A percentile compares a stretch with the other conserved stretches of the same genome.
phyloP scores from a whole-genome alignment of 2,888 invertebrate species.

The Andrena flavipes region DNA sequence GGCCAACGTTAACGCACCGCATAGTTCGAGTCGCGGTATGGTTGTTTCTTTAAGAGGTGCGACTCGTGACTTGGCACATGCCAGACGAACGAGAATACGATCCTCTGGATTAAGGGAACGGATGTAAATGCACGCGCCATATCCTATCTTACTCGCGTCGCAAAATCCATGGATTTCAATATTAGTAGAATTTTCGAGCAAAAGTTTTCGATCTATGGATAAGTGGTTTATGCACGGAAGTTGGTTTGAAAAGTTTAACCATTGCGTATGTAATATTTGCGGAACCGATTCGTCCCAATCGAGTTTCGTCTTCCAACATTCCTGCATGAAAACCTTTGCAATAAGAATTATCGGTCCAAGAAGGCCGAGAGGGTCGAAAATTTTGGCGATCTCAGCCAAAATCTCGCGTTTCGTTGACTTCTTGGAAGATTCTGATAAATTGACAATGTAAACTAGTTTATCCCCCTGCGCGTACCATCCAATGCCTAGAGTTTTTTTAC shows the following conservation, averaged over 20 bases:
- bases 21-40: slow-evolving; percentile 24
- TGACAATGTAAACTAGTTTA: no score
- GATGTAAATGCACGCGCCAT: slow-evolving; percentile 19
- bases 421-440: no score
- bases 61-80: slow-evolving; percentile 35
- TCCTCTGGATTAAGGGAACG: background rate
- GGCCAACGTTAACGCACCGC: background rate
- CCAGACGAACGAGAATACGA: background rate
- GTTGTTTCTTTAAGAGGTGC: slow-evolving; percentile 22
- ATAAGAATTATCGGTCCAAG: no score
- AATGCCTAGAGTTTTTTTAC: no score
- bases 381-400: no score
- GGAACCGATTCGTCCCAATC: no score
- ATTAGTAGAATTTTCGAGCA: slow-evolving; percentile 41
- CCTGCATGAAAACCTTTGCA: no score
- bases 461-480: no score
- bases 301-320: no score
- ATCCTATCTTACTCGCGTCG: slow-evolving; percentile 23
- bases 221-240: slow-evolving; percentile 21
- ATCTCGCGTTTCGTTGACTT: no score
- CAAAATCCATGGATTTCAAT: slow-evolving; percentile 33
- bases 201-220: slow-evolving; percentile 35
- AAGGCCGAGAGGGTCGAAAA: no score
- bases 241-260: slow-evolving; percentile 32
- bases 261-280: no score